phyloP scores from a whole-genome alignment of 2,888 invertebrate species.

The Brenthis ino region DNA sequence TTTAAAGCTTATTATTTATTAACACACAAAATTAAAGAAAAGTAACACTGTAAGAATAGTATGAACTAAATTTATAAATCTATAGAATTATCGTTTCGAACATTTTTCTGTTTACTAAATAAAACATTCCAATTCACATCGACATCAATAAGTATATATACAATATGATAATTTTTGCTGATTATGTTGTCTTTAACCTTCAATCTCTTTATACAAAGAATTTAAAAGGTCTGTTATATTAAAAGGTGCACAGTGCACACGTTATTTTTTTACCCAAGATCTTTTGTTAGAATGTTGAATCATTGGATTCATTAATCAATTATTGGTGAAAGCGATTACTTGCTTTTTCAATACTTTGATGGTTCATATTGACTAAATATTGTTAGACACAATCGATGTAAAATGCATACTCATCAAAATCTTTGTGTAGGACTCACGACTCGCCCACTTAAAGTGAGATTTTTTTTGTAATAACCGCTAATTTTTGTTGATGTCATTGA shows the following conservation, averaged over 20 bases:
- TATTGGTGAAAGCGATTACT: constrained; percentile 36
- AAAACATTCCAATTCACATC: too few relatives aligned
- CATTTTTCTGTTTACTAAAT: too few relatives aligned
- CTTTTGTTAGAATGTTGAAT: constrained; percentile 19
- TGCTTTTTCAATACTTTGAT: constrained; percentile 14
- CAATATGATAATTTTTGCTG: too few relatives aligned
- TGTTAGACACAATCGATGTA: constrained; percentile 5
- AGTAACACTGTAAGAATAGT: too few relatives aligned
- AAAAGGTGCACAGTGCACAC: not conserved
- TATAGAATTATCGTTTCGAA: too few relatives aligned
- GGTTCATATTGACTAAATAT: constrained; percentile 22
- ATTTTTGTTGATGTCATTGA: constrained; percentile 33
- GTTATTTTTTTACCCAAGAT: not conserved
- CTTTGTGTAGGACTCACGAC: constrained; percentile 29
- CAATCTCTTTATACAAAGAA: too few relatives aligned
- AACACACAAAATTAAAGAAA: too few relatives aligned
- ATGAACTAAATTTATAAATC: too few relatives aligned
- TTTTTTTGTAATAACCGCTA: constrained; percentile 26
- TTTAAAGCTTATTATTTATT: too few relatives aligned
- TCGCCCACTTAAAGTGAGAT: constrained; percentile 34
- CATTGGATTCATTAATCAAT: constrained; percentile 39
- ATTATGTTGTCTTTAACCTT: too few relatives aligned
- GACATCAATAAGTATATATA: too few relatives aligned
- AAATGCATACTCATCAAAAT: constrained; percentile 25
- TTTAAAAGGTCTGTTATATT: not conserved